A percentile compares a stretch with the other conserved stretches of the same genome.
Evolutionary conservation across 2,113 vertebrate species (phyloP).

Genomic region (Mus musculus): DNA sequence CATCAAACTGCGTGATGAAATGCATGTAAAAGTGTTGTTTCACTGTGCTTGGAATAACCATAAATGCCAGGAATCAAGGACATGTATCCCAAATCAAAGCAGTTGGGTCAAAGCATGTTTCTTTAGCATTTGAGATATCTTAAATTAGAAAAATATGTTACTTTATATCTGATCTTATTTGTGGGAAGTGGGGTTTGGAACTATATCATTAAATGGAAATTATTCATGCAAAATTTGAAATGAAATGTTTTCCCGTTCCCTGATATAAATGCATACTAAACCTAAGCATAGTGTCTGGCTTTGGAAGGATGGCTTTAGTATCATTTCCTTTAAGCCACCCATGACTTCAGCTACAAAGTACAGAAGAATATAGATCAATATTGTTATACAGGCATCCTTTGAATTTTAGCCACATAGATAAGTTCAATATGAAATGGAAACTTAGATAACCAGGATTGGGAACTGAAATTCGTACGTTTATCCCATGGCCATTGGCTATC

Average conservation of each 20-base stretch:
- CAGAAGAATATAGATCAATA: slow-evolving; percentile 24
- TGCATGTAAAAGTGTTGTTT: slow-evolving; percentile 77
- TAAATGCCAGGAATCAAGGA: slow-evolving; percentile 72
- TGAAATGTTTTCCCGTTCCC: slow-evolving; percentile 71
- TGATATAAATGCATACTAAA: slow-evolving; percentile 50
- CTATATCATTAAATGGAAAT: slow-evolving; percentile 57
- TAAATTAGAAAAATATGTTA: slow-evolving; percentile 71
- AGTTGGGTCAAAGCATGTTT: slow-evolving; percentile 80
- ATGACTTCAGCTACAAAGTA: slow-evolving; percentile 66
- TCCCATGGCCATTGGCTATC: slow-evolving; percentile 58
- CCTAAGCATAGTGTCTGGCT: slow-evolving; percentile 63
- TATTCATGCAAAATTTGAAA: slow-evolving; percentile 65
- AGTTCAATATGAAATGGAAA: slow-evolving; percentile 61
- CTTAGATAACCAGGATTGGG: slow-evolving; percentile 68
- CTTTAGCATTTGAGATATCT: slow-evolving; percentile 64
- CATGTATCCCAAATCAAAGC: slow-evolving; percentile 64
- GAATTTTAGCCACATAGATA: slow-evolving; percentile 16
- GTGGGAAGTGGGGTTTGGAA: slow-evolving; percentile 59
- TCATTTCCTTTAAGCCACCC: slow-evolving; percentile 71
- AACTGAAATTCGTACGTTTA: slow-evolving; percentile 78
- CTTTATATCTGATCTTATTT: slow-evolving; percentile 70
- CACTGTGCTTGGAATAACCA: slow-evolving; percentile 82
- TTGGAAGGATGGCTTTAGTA: slow-evolving; percentile 45
- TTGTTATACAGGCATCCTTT: slow-evolving; percentile 24
- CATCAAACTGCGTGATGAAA: slow-evolving; percentile 67